Evolutionary conservation across 1,140 invertebrate genomes (phyloP), one percentile per base, ranked within the genome.

Genomic region (Delia radicum): DNA sequence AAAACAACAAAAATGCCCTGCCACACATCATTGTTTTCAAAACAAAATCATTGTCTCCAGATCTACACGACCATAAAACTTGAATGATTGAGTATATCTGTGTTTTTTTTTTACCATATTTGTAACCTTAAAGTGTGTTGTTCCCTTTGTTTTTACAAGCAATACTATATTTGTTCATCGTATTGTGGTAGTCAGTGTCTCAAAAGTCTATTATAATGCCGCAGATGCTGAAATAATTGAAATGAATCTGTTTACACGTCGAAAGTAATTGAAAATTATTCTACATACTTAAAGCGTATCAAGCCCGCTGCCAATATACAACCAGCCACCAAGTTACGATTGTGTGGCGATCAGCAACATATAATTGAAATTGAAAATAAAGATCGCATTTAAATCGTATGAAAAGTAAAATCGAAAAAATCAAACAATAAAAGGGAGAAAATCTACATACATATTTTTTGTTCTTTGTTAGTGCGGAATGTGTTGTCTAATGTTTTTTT

Each of bases 191-290:
- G 37, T 42, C 37, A 10, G 2, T 42, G 3, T 10, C n/a, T n/a
- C n/a, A 42, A 13, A 42, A 12, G 8, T 8, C 8, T 42, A 12
- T 42, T 3, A 27, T 24, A 27, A 21, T 21, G n/a, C 55, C 8
- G 48, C 69, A 63, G 77, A 84, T 84, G 82, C 83, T 84, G 82
- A 84, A 84, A 84, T n/a, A 82, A 82, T 84, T 80, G 81, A 84
- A 84, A 84, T 84, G 80, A 84, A 84, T 84, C 82, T 84, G 83
- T 84, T 84, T 84, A 84, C 82, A 84, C 83, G 27, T 76, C 61
- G 21, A 26, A 84, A 80, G 82, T 81, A 83, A 82, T 82, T 82
- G 82, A 84, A 84, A 84, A 84, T 76, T 77, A 77, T 76, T 78
- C 78, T 78, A 29, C 15, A 55, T 8, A 55, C 21, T 55, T 3